Evolutionary conservation across 2,797 vertebrate species (phyloP), one percentile per base, ranked within the genome.

Genomic region (Nyctalus aviator): DNA sequence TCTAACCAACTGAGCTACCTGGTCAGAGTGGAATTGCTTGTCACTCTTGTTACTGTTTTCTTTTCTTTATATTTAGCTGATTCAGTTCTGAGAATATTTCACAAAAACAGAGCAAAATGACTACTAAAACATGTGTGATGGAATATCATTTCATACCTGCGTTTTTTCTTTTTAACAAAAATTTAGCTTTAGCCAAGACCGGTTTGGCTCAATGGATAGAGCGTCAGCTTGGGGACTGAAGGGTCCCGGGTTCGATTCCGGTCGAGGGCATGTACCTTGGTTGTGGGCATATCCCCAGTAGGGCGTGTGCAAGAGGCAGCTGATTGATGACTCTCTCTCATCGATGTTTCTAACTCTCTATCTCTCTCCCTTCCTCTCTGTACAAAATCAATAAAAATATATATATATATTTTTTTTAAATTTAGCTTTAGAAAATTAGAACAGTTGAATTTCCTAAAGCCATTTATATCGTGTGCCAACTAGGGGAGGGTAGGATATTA

Each of bases 121-220:
- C 66, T 77, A 57, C 50, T 76, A 73, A 79, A 66, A 69, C 78
- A 21, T 15, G 1, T 62, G 50, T 76, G 53, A 35, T 85, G n/a
- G 78, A 71, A 76, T 50, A 55, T 50, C 3, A 1, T 86, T 77
- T 87, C 15, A 68, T 21, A 3, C 18, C 30, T 62, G 6, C n/a
- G 7, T 27, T 82, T 71, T 91, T 79, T 20, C 21, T 93, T 92
- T 92, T 57, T 72, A 78, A 48, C 90, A 94, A 93, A 94, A 66
- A 68, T 77, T 75, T 78, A 71, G 73, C 83, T 88, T 94, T 92
- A 71, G 57, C n/a, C n/a, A n/a, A n/a, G n/a, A n/a, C n/a, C n/a
- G n/a, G n/a, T n/a, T n/a, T n/a, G n/a, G n/a, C n/a, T n/a, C n/a
- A n/a, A n/a, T n/a, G n/a, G n/a, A n/a, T n/a, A n/a, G n/a, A n/a